A percentile compares a stretch with the other conserved stretches of the same genome.
Conservation (phyloP, 2,888 invertebrate genomes). For the Leucophora obtusa region DNA sequence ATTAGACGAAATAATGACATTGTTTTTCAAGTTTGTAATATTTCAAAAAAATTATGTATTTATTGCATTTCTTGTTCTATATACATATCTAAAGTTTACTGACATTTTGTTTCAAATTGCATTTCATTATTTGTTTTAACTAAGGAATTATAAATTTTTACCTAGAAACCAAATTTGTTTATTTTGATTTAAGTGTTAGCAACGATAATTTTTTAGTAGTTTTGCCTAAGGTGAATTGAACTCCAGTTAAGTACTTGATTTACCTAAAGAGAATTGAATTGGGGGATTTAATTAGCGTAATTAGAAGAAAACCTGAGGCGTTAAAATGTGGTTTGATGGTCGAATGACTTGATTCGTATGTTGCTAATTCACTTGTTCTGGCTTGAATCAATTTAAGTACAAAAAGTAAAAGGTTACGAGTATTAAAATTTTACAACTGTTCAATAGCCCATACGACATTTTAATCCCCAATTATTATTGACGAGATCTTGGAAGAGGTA, state of each 20-base stretch:
- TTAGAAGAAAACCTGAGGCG: background rate
- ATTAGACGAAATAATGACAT: slow-evolving; percentile 9
- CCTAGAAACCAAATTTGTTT: slow-evolving; percentile 53
- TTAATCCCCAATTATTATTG: too few species aligned
- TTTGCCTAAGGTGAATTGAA: background rate
- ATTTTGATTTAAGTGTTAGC: slow-evolving; percentile 14
- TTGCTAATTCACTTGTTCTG: too few species aligned
- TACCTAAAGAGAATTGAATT: background rate
- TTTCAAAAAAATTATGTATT: slow-evolving; percentile 24
- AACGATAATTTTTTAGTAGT: background rate
- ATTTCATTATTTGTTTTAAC: background rate
- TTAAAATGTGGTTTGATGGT: too few species aligned
- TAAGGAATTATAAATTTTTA: slow-evolving; percentile 14
- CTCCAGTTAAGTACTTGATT: background rate
- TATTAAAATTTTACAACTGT: too few species aligned
- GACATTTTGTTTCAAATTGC: slow-evolving; percentile 37
- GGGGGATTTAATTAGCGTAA: background rate
- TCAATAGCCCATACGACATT: too few species aligned
- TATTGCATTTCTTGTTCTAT: slow-evolving; percentile 8
- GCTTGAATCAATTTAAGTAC: too few species aligned
- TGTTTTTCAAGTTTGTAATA: slow-evolving; percentile 35
- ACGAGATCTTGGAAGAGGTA: too few species aligned
- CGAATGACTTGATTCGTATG: too few species aligned
- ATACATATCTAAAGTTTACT: slow-evolving; percentile 23
- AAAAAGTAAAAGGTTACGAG: too few species aligned